phyloP scores from a whole-genome alignment of 2,888 invertebrate species.

The Mamestra brassicae region DNA sequence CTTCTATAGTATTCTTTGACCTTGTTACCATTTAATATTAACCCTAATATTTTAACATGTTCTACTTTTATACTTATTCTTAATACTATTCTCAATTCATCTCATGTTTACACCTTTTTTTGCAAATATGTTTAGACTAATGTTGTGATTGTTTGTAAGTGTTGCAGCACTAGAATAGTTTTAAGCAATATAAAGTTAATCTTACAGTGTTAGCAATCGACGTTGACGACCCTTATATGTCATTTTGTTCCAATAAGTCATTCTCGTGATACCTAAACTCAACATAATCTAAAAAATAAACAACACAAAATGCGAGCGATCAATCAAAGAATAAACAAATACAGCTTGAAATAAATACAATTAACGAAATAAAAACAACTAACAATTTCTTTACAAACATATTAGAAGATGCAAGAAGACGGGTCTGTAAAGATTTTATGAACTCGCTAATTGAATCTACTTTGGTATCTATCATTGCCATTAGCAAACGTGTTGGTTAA shows the following conservation, averaged over 20 bases:
- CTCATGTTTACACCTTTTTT: too few relatives aligned
- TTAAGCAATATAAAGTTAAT: too few relatives aligned
- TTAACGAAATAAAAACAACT: constrained; percentile 7
- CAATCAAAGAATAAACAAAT: constrained; percentile 27
- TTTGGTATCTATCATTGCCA: constrained; percentile 34
- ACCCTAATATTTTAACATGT: too few relatives aligned
- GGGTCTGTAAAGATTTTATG: constrained; percentile 35
- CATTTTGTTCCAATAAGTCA: neutral
- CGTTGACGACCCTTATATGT: too few relatives aligned
- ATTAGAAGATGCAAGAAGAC: neutral
- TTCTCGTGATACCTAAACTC: neutral
- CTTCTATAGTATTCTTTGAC: too few relatives aligned
- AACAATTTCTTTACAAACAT: constrained; percentile 1
- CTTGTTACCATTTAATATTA: too few relatives aligned
- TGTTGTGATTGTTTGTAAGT: too few relatives aligned
- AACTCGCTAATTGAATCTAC: constrained; percentile 42
- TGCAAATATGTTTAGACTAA: too few relatives aligned
- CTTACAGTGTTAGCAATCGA: too few relatives aligned
- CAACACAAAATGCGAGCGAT: constrained; percentile 3
- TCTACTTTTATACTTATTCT: too few relatives aligned
- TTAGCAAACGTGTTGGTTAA: constrained; percentile 18
- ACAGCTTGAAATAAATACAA: neutral
- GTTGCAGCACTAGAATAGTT: too few relatives aligned
- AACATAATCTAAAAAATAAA: neutral
- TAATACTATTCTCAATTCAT: too few relatives aligned